These are phyloP conservation scores for Zosterops lateralis DNA, from an alignment of 2,113 vertebrate species.

Conservation along the genomic window DNA sequence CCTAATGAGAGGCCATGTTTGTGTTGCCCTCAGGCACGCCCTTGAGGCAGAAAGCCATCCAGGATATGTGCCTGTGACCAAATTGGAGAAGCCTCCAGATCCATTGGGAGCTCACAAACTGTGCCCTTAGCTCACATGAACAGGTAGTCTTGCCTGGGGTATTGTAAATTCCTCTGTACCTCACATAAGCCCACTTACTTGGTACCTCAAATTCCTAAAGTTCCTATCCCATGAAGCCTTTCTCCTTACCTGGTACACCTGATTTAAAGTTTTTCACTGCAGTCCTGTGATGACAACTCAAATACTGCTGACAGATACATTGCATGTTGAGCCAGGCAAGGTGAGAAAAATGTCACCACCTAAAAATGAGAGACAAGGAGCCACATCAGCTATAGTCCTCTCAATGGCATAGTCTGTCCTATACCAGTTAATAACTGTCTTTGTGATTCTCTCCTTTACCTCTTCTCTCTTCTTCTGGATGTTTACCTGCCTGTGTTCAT, in stretches of 20 bases:
- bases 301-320: neutral
- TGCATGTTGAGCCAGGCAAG: neutral
- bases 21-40: accelerated
- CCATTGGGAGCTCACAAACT: neutral
- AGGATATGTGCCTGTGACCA: neutral
- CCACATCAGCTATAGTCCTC: neutral
- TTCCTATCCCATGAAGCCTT: neutral
- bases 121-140: neutral
- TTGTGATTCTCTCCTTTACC: neutral
- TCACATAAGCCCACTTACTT: neutral
- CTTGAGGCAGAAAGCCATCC: neutral
- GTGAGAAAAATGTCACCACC: neutral
- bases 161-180: neutral
- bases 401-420: neutral
- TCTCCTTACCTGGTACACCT: neutral
- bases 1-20: neutral
- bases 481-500: neutral
- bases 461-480: neutral
- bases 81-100: neutral
- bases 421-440: neutral
- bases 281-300: neutral
- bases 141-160: neutral
- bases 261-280: neutral
- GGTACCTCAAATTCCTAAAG: neutral
- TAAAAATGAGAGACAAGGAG: neutral